Evolutionary conservation across 1,140 invertebrate genomes (phyloP).

Genomic region (Apis dorsata): DNA sequence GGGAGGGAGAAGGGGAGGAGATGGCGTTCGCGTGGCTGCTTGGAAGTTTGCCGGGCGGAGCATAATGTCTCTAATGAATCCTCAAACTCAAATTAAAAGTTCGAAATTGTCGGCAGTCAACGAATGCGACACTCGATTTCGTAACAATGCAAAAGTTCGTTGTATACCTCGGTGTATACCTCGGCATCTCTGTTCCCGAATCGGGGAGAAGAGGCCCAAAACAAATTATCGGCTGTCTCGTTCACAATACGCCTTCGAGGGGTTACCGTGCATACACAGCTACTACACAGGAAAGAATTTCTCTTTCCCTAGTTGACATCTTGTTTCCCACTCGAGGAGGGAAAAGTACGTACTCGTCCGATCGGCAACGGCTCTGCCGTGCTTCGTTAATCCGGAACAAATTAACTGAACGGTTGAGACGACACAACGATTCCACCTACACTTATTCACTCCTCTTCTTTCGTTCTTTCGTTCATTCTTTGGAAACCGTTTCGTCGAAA

Average conservation of each 20-base stretch:
- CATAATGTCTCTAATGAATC: constrained; percentile 78
- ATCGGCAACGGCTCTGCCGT: background rate
- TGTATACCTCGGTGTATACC: constrained; percentile 21
- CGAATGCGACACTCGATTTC: constrained; percentile 75
- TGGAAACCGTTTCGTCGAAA: background rate
- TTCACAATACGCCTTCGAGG: constrained; percentile 51
- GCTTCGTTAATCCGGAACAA: constrained; percentile 38
- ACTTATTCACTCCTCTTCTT: background rate
- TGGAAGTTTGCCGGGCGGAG: constrained; percentile 55
- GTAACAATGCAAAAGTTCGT: constrained; percentile 73
- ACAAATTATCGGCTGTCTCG: constrained; percentile 65
- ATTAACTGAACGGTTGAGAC: constrained; percentile 35
- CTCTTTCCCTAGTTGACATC: constrained; percentile 25
- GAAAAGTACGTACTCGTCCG: background rate
- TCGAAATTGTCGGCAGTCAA: constrained; percentile 73
- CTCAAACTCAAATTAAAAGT: constrained; percentile 79
- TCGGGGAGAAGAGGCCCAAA: constrained; percentile 38
- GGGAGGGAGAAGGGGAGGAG: background rate
- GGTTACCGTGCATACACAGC: constrained; percentile 17
- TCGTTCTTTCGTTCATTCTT: background rate
- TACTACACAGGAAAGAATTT: constrained; percentile 38
- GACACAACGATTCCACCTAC: background rate
- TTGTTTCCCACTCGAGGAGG: constrained; percentile 12
- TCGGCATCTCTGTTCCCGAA: constrained; percentile 26
- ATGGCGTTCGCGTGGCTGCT: constrained; percentile 45